phyloP scores from a whole-genome alignment of 1,140 invertebrate species.

The Heterodera carotae region DNA sequence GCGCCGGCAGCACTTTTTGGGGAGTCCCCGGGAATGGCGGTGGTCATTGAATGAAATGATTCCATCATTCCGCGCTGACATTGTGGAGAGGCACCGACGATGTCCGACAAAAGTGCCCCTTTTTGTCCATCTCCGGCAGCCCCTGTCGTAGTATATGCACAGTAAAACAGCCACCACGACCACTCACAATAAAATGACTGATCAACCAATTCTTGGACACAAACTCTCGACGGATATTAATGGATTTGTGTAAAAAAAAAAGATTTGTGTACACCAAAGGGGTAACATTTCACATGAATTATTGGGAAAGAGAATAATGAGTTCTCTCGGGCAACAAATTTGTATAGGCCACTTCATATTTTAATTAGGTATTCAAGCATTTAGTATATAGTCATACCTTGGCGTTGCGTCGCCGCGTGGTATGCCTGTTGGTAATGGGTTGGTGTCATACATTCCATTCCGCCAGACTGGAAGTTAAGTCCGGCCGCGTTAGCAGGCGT shows the following conservation, averaged over 20 bases:
- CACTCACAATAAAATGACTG: no score
- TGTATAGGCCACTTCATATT: no score
- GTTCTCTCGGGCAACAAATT: no score
- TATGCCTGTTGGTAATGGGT: conserved; percentile 2
- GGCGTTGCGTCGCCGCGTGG: background rate
- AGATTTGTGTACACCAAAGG: no score
- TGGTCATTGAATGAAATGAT: conserved; percentile 23
- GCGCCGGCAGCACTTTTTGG: background rate
- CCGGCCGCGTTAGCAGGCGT: background rate
- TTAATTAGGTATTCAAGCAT: no score
- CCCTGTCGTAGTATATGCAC: background rate
- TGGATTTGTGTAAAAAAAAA: no score
- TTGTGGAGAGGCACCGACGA: background rate
- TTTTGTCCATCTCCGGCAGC: background rate
- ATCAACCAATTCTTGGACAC: no score
- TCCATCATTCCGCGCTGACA: background rate
- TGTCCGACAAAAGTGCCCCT: background rate
- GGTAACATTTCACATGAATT: no score
- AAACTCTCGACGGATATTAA: no score
- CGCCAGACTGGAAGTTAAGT: background rate
- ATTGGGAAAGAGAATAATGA: no score
- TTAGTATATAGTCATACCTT: no score
- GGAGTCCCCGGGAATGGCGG: background rate
- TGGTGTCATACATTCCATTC: background rate
- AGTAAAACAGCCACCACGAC: no score